Base-by-base conservation (phyloP, 2,888 invertebrate species). In the Formica aserva region DNA sequence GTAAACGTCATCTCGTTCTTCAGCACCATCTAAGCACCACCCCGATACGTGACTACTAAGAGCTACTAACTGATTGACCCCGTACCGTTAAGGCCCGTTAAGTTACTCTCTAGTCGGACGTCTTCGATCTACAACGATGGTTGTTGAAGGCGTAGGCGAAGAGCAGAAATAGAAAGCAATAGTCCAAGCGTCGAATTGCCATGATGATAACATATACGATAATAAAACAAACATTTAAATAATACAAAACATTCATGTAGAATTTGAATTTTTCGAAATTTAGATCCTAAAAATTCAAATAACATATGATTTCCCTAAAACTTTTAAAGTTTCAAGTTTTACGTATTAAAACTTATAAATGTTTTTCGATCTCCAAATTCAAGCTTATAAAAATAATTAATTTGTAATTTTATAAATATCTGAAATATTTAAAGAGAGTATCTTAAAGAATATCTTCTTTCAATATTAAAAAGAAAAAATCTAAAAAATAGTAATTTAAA, bases 21-120 rank as follows among this genome's bases (percentile, higher is more conserved):
- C 88, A 90, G 89, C 89, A 90, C 89, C 89, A 90, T 85, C 85
- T 86, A 84, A 90, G 89, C 89, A 90, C 89, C 90, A 83, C 84
- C 87, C 85, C 63, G 86, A 86, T 86, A 84, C 84, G 82, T 77
- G 81, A 89, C 86, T 88, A 84, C 90, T 85, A 84, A 83, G 84
- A 81, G 81, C 85, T 85, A 85, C 85, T 84, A 88, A 89, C 89
- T 80, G 89, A 89, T 89, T 82, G 84, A 89, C 88, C 87, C 85
- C 88, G 87, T 89, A 89, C 86, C 87, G 86, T 89, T 89, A 89
- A 88, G 89, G 75, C 89, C 86, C 82, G 87, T 88, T 89, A 89
- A 87, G 76, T 83, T 87, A 75, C 69, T 76, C 65, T 82, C 60
- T 65, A 71, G 83, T 87, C 86, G 83, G 80, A 76, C 86, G 76